These are phyloP conservation scores for Iselma pallidipennis DNA, from an alignment of 2,888 invertebrate species.

Conservation along the genomic window DNA sequence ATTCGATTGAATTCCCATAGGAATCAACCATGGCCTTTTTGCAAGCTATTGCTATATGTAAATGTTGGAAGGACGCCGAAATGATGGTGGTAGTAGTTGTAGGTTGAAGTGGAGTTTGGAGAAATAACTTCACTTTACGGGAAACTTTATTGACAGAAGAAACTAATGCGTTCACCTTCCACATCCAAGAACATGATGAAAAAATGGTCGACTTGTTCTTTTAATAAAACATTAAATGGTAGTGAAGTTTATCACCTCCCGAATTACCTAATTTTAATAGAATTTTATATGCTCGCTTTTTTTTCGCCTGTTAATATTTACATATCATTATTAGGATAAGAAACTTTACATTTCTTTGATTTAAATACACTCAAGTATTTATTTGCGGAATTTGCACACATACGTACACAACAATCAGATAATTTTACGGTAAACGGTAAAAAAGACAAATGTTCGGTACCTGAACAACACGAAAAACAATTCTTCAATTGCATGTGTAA, in stretches of 20 bases:
- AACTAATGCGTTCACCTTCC: neutral
- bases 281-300: conserved; percentile 15
- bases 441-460: neutral
- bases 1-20: conserved; percentile 43
- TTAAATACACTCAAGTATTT: neutral
- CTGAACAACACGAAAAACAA: neutral
- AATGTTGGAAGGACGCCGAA: conserved; percentile 23
- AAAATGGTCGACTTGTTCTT: no score
- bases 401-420: neutral
- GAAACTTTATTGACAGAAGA: neutral
- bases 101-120: neutral
- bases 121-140: neutral
- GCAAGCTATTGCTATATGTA: conserved; percentile 39
- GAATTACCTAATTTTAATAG: conserved; percentile 19
- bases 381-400: neutral
- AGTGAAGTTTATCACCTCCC: no score
- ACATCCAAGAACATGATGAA: no score
- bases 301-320: no score
- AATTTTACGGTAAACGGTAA: neutral
- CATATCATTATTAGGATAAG: no score
- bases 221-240: no score
- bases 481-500: conserved; percentile 23
- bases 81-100: neutral
- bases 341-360: neutral
- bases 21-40: conserved; percentile 35